A percentile compares a stretch with the other conserved stretches of the same genome.
phyloP scores from a whole-genome alignment of 2,113 vertebrate species.

The Dermatemys mawii region DNA sequence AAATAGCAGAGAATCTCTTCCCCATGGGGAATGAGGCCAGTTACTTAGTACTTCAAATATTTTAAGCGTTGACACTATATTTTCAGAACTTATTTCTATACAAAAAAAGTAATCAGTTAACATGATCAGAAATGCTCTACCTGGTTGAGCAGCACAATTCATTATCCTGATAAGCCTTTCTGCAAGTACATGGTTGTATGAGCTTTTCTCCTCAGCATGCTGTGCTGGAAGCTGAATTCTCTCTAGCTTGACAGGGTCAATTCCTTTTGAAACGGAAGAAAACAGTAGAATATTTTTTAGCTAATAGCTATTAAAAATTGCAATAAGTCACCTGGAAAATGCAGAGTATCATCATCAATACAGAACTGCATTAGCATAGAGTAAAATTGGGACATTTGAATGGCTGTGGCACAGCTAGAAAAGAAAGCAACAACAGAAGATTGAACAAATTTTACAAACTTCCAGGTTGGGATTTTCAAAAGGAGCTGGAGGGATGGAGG shows the following conservation, averaged over 20 bases:
- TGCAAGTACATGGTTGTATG: slow-evolving; percentile 91
- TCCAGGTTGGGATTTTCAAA: neutral
- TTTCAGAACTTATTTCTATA: too few relatives aligned
- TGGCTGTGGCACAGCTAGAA: neutral
- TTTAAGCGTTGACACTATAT: neutral
- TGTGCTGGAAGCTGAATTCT: slow-evolving; percentile 91
- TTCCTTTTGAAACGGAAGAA: slow-evolving; percentile 78
- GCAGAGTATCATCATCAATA: neutral
- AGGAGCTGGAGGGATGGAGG: neutral
- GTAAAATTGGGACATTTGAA: neutral
- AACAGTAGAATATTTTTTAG: rapidly evolving
- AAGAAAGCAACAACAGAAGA: neutral
- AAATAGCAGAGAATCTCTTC: neutral
- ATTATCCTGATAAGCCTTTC: slow-evolving; percentile 95
- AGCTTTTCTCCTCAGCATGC: slow-evolving; percentile 82
- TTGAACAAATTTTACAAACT: neutral
- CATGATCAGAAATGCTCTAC: slow-evolving; percentile 65
- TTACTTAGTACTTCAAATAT: neutral
- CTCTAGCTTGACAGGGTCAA: slow-evolving; percentile 89
- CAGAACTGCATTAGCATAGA: neutral
- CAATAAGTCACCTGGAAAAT: neutral
- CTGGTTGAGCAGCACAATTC: slow-evolving; percentile 92
- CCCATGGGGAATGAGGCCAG: neutral
- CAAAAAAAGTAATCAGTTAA: neutral
- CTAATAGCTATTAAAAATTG: neutral